Base-by-base conservation (phyloP, 2,888 invertebrate genomes). In the Poecilus cupreus region DNA sequence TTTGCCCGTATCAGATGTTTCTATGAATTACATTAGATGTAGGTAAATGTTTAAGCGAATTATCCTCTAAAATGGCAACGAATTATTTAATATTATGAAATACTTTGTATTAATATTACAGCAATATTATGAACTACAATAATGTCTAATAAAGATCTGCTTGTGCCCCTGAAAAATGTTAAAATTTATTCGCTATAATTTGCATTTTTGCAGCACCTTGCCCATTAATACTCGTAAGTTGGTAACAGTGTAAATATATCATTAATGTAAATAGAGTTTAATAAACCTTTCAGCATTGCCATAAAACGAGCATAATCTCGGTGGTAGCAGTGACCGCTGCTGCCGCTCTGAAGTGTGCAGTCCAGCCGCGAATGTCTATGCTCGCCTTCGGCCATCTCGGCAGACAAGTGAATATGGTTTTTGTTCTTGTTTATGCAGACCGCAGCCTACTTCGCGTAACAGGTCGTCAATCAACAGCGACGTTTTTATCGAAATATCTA, bases 371-470 rank as follows among this genome's bases (percentile, higher is more conserved):
- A 60, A 60, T 26, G 24, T 60, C 60, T 60, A 24, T 60, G 60
- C 22, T 26, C 24, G 64, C 64, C 64, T 18, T 13, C 64, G 64
- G 64, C 64, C 37, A 68, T 68, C 64, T 13, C 18, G 20, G 11
- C 78, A 78, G 78, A 64, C 78, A 70, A 70, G 68, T 79, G 79
- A 46, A 68, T 79, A 79, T 79, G 79, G 79, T 79, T 79, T 76
- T 79, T 79, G 70, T 79, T 64, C 64, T 78, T 79, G 79, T 79
- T 79, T 79, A 79, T 79, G 37, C 70, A 51, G 51, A 51, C 79
- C 79, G 78, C 78, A 79, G 79, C 79, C 79, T 79, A 79, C 79
- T 79, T 79, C 64, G 46, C 46, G 70, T 79, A 79, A 79, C 79
- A 79, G 79, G 49, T 79, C 79, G 79, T 79, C 79, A 79, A 79